Base-by-base conservation (phyloP, 2,797 vertebrate species). In the Paramormyrops hopkinsi region DNA sequence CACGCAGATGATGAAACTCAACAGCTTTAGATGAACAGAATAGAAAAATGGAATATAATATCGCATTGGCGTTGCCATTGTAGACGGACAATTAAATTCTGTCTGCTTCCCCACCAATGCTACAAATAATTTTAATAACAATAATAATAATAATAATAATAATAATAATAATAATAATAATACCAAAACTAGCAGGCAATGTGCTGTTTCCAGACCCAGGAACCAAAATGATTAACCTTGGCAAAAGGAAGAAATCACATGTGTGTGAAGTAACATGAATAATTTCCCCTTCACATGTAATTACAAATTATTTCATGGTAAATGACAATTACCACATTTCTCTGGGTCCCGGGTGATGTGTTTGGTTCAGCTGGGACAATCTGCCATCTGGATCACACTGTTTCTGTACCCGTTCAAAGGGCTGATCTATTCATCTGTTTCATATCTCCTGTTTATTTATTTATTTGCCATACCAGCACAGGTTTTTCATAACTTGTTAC, bases 301-400 rank as follows among this genome's bases (percentile, higher is more conserved):
- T 65, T 88, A 44, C 87, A 46, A 41, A 37, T 88, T 69, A 69
- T 69, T 88, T 46, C 87, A 88, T 69, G 87, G 87, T 50, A 62
- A 62, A 88, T 88, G 87, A 88, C 56, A 69, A 50, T 88, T 88
- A 65, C 56, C 19, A 69, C 56, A 69, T 88, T 65, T 88, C 19
- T 69, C 44, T 25, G 37, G 59, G 37, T 37, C 56, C 59, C 56
- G 37, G 56, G 54, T 87, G n/a, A 87, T 9, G 41, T 25, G 59
- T 65, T 65, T 88, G 37, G 87, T 65, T 88, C 87, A 88, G 87
- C 59, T 65, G 56, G 87, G 87, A 48, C 37, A 22, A 88, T 62
- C 19, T 5, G 19, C 53, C 37, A 46, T 88, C 59, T 88, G 56
- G 56, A 25, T 11, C 41, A 50, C 19, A 37, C 41, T 29, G 41